Evolutionary conservation across 92 coral and sea anemone species (phyloP), one percentile per base, ranked within the genome.

Genomic region (Epizoanthus stellaris): DNA sequence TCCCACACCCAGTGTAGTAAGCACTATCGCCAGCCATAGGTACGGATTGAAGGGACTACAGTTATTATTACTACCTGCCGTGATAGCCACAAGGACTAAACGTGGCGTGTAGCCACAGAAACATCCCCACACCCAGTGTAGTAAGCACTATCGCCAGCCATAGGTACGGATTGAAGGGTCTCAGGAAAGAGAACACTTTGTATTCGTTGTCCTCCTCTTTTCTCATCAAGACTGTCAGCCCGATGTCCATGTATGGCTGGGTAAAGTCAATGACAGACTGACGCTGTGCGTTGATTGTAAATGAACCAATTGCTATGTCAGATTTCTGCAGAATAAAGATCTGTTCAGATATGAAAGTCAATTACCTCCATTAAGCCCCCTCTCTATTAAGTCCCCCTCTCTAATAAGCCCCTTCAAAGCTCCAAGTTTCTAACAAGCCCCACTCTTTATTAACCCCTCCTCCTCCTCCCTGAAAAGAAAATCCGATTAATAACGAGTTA

Each of bases 11-110:
- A 93, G 30, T 3, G 93, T 88, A 40, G 92, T 90, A 56, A 86
- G 82, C 15, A 93, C 91, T 36, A 93, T 90, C 25, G 93, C 90
- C 61, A 93, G 53, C 95, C 95, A 93, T 4, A 93, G 91, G 38
- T 93, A 72, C 12, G 83, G 38, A 85, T 91, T 87, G 71, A 93
- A 93, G 4, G 95, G 95, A n/a, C n/a, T n/a, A n/a, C n/a, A n/a
- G n/a, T n/a, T n/a, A 49, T 49, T 49, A 49, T 49, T 8, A 49
- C n/a, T 81, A 86, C 77, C 91, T 75, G 58, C 95, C 95, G 21
- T 93, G 93, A 42, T 87, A 93, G 21, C 95, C 95, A 71, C 85
- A 80, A 53, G 95, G 95, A 59, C 95, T 93, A 9, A 93, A 83
- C 15, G 93, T 93, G 59, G 93, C 88, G 82, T 91, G 91, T 19